Conservation (phyloP, 1,140 invertebrate genomes). For the Frieseomelitta varia region DNA sequence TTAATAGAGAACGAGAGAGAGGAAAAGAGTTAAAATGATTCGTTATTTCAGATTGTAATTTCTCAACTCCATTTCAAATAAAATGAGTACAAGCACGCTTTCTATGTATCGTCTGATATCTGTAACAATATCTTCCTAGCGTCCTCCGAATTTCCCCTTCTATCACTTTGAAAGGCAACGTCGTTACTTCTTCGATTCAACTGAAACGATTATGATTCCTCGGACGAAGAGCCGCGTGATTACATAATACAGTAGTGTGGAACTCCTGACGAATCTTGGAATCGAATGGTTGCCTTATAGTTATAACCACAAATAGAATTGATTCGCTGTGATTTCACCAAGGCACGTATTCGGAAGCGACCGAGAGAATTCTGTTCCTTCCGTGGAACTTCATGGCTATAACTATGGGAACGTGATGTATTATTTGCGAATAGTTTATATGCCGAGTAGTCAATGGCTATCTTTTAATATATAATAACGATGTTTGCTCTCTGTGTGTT, state of each 20-base stretch:
- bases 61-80: background rate
- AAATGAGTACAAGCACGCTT: background rate
- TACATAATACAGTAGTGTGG: conserved; percentile 45
- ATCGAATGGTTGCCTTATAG: conserved; percentile 31
- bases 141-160: background rate
- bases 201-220: background rate
- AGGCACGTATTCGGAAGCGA: conserved; percentile 51
- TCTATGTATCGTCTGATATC: background rate
- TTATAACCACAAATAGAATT: conserved; percentile 49
- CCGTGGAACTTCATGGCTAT: conserved; percentile 54
- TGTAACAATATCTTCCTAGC: no score
- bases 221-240: conserved; percentile 23
- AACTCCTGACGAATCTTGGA: conserved; percentile 48
- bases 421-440: conserved; percentile 62
- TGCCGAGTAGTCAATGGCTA: conserved; percentile 51
- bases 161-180: background rate
- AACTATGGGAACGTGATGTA: conserved; percentile 64
- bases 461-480: conserved; percentile 29
- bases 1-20: no score
- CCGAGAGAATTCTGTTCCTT: conserved; percentile 61
- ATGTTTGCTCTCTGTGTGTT: conserved; percentile 35
- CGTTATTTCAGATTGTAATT: background rate
- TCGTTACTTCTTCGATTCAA: background rate
- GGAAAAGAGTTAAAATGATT: background rate
- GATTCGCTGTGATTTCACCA: conserved; percentile 61